phyloP scores from a whole-genome alignment of 2,113 vertebrate species.

The Paramormyrops kingsleyae region DNA sequence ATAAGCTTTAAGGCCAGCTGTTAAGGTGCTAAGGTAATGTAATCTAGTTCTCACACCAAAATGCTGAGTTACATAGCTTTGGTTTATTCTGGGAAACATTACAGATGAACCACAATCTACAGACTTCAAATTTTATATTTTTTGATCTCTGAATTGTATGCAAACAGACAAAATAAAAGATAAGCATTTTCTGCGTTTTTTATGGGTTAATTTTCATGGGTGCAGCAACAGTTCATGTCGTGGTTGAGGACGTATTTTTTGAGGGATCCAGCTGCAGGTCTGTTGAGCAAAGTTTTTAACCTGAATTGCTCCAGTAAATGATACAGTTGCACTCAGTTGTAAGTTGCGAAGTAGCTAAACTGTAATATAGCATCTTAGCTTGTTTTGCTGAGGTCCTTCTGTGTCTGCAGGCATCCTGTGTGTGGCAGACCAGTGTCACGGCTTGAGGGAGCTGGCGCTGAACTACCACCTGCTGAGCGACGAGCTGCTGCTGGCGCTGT shows the following conservation, averaged over 20 bases:
- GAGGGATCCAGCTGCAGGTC: background rate
- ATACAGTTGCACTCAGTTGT: background rate
- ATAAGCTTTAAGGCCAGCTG: background rate
- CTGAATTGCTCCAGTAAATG: background rate
- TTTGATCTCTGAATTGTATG: background rate
- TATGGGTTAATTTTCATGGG: background rate
- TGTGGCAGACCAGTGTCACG: conserved; percentile 68
- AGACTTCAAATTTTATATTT: background rate
- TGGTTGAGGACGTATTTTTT: background rate
- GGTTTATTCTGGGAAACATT: background rate
- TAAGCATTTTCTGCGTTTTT: background rate
- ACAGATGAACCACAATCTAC: background rate
- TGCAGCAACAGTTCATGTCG: background rate
- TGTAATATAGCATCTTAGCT: background rate
- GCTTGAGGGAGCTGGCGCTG: conserved; percentile 64
- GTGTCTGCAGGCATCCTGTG: conserved; percentile 60
- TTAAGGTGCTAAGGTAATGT: background rate
- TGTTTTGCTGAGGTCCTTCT: background rate
- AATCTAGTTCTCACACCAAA: background rate
- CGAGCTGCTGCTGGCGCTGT: conserved; percentile 63
- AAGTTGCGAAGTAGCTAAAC: background rate
- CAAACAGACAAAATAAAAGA: background rate
- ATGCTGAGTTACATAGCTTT: background rate
- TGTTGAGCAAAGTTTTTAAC: background rate
- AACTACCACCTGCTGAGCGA: conserved; percentile 68